A percentile compares a stretch with the other conserved stretches of the same genome.
Evolutionary conservation across 2,888 invertebrate genomes (phyloP).

Genomic region (Caenorhabditis plicata): DNA sequence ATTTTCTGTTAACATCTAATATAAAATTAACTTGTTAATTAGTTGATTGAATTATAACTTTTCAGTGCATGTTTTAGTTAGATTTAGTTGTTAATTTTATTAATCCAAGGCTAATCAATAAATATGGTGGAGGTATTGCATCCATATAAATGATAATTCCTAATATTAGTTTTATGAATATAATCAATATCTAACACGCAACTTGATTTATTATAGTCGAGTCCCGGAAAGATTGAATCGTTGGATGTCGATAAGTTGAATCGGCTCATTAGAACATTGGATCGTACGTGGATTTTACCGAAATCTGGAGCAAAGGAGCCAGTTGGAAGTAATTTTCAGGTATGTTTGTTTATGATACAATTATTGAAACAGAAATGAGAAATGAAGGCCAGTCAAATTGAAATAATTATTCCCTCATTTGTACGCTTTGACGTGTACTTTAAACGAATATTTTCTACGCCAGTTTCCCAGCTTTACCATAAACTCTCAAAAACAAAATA

Average conservation of each 20-base stretch:
- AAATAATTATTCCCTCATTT: not conserved
- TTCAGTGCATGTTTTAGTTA: no score
- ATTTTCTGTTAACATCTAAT: no score
- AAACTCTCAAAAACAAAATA: no score
- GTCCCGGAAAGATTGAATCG: conserved; percentile 44
- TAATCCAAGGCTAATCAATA: not conserved
- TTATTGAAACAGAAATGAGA: not conserved
- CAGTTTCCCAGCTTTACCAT: no score
- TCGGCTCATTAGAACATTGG: conserved; percentile 49
- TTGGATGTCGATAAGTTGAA: conserved; percentile 57
- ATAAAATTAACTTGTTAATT: no score
- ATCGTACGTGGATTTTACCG: conserved; percentile 62
- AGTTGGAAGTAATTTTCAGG: conserved; percentile 63
- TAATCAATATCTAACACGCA: not conserved
- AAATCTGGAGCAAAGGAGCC: conserved; percentile 56
- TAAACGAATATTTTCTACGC: no score
- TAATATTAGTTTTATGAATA: not conserved
- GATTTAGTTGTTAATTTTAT: no score
- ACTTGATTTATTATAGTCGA: conserved; percentile 24
- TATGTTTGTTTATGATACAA: conserved; percentile 1
- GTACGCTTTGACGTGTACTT: no score
- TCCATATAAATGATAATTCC: not conserved
- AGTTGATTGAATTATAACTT: no score
- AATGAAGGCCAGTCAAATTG: no score
- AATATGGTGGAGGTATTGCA: no score